Evolutionary conservation across 1,140 invertebrate genomes (phyloP), one percentile per base, ranked within the genome.

Genomic region (Vollenhovia emeryi): DNA sequence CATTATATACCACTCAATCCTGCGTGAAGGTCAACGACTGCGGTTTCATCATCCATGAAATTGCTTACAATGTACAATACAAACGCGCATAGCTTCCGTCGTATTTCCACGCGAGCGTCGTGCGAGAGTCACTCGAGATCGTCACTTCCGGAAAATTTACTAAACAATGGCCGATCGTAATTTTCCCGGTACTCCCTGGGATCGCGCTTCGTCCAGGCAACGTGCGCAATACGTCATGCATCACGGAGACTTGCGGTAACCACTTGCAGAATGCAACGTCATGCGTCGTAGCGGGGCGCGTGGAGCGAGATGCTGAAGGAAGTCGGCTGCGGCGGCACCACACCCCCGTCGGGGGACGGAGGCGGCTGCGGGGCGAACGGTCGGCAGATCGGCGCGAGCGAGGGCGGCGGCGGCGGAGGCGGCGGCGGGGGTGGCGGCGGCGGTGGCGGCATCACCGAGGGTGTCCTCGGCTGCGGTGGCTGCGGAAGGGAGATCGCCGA

Each of bases 401-500:
- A 93, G 36, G 89, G 83, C 73, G 91, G 86, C 86, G 84, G 79
- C 0, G 94, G 87, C 0, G 90, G 83, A 57, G 91, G 88, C 85
- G 90, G 82, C 64, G 91, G 88, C 85, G 84, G 79, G 0, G 94
- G 87, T 0, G 95, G 94, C 64, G 94, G 93, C 33, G 84, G 85
- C 64, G 87, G 76, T 57, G 83, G 73, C 59, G 90, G 92, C 36
- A 89, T 78, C 83, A 27, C 80, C 80, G 88, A 93, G 57, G 59
- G 75, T 11, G 50, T 66, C 7, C 91, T 94, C 15, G 92, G 92
- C 0, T 95, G 94, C 82, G 94, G 93, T n/a, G 94, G 94, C 75
- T 95, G 94, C 88, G 94, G 94, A 71, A 91, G 93, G 27, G 94
- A 95, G 85, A 95, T 95, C 87, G 91, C 91, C 36, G 94, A 94